Evolutionary conservation across 2,113 vertebrate genomes (phyloP), one percentile per base, ranked within the genome.

Genomic region (Toxotes chatareus): DNA sequence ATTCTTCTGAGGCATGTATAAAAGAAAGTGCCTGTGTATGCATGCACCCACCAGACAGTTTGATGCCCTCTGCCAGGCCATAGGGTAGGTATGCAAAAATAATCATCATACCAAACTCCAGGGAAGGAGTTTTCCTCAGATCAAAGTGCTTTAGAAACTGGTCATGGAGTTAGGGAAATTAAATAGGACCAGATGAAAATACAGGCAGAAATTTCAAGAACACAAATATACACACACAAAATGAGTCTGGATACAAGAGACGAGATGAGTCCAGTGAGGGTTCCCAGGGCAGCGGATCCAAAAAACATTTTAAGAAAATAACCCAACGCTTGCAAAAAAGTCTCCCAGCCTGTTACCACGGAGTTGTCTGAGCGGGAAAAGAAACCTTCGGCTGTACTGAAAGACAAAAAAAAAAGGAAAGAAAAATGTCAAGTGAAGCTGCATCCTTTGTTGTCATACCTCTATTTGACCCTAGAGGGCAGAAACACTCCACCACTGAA

Each of bases 301-400:
- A 99, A 99, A 92, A 99, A 99, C 98, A 99, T 99, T 90, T 99
- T 95, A 27, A 99, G 96, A 86, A 99, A 99, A 92, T 99, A 99
- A 57, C 95, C 95, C 72, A 99, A 92, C 1, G 98, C 98, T 91
- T 99, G 98, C 16, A 97, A 67, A 88, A 99, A 99, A 0, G 97
- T 99, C 90, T 97, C 96, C 97, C 97, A 99, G 90, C 97, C 98
- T 4, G 96, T 97, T 73, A 97, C 96, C 90, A 93, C 94, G 57
- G 96, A 95, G 91, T 93, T 96, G 73, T 97, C 96, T 66, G 97
- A 96, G 79, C 94, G 96, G 59, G 96, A 96, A 84, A 99, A 96
- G 86, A 98, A 97, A 27, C 98, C 98, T 94, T 99, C 98, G 3
- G 98, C 98, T 67, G 98, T 99, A 94, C 98, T 99, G 94, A 76